Conservation (phyloP, 1,140 invertebrate genomes). For the Drosophila eugracilis region DNA sequence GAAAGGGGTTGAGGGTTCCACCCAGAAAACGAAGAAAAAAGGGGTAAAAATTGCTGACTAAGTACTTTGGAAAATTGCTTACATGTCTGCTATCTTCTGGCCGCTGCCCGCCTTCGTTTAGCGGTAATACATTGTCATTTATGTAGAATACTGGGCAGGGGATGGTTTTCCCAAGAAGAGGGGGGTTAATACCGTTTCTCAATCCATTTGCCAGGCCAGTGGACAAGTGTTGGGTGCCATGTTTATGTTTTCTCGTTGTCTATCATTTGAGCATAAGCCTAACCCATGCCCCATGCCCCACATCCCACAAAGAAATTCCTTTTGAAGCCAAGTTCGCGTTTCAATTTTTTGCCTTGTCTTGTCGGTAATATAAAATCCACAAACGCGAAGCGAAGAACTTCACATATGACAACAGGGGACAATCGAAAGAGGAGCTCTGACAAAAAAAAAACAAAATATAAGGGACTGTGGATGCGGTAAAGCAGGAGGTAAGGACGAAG, state of each 20-base stretch:
- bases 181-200: conserved; percentile 3
- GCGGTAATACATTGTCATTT: conserved; percentile 74
- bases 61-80: conserved; percentile 82
- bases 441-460: background rate
- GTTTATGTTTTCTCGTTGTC: conserved; percentile 63
- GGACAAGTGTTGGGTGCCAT: conserved; percentile 78
- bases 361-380: conserved; percentile 76
- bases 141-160: conserved; percentile 12
- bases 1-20: background rate
- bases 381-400: conserved; percentile 74
- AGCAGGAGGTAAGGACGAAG: background rate
- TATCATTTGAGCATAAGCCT: conserved; percentile 30
- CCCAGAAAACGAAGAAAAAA: conserved; percentile 30
- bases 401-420: conserved; percentile 73
- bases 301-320: conserved; percentile 43
- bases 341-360: conserved; percentile 17
- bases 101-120: conserved; percentile 67
- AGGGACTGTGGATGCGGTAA: background rate
- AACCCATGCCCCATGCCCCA: background rate
- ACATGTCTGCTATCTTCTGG: conserved; percentile 51
- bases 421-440: conserved; percentile 30
- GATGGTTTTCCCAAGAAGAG: no score
- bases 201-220: conserved; percentile 50
- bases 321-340: conserved; percentile 71
- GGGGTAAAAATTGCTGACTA: conserved; percentile 80